Evolutionary conservation across 64 coral and sea anemone genomes (phyloP).

Genomic region (Trachythela sp.): DNA sequence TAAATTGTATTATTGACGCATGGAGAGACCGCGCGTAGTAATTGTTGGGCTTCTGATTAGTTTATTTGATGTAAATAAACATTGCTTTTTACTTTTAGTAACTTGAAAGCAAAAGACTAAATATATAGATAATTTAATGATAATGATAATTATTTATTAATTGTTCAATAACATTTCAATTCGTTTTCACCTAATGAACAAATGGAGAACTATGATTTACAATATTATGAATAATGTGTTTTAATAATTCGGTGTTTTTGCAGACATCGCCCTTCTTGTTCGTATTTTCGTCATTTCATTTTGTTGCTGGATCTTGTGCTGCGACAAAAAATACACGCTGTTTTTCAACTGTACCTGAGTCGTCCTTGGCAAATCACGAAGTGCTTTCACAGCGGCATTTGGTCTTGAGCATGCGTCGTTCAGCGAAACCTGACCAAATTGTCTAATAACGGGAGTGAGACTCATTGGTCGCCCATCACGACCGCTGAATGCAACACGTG

Average conservation of each 20-base stretch:
- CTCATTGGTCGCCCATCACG: not conserved
- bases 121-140: no score
- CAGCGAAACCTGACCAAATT: not conserved
- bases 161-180: no score
- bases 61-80: no score
- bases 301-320: constrained; percentile 3
- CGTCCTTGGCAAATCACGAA: not conserved
- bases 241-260: not conserved
- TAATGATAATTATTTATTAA: no score
- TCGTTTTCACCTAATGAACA: no score
- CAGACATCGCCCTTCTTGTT: not conserved
- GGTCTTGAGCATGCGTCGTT: not conserved
- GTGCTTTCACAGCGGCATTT: not conserved
- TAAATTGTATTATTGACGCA: no score
- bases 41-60: no score
- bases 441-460: not conserved
- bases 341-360: not conserved
- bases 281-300: not conserved
- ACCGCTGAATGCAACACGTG: not conserved
- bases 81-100: no score
- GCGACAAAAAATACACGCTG: not conserved
- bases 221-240: no score
- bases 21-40: no score
- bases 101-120: no score
- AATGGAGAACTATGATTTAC: no score